Evolutionary conservation across 2,113 vertebrate genomes (phyloP).

Genomic region (Amphiprion ocellaris): DNA sequence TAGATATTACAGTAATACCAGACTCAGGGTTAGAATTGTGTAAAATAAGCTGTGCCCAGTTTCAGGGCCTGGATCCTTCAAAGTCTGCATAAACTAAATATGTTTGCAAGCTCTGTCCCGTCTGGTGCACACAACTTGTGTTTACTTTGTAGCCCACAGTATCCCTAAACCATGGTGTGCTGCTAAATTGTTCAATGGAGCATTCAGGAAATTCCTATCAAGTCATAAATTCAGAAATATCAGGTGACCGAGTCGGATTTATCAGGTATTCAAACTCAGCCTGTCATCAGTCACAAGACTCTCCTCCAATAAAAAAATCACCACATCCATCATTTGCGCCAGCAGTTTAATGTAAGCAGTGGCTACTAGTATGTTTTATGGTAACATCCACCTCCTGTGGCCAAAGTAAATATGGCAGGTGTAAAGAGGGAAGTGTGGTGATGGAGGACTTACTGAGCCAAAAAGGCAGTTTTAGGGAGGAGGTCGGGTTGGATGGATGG

Average conservation of each 20-base stretch:
- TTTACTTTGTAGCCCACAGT: background rate
- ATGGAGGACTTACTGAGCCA: no score
- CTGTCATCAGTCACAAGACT: background rate
- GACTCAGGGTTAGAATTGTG: background rate
- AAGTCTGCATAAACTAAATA: slow-evolving; percentile 34
- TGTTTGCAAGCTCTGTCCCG: background rate
- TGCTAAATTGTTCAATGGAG: background rate
- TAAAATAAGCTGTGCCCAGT: background rate
- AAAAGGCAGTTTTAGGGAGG: background rate
- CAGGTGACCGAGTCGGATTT: background rate
- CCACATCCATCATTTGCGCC: background rate
- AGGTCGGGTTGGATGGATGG: background rate
- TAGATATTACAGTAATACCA: background rate
- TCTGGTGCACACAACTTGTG: background rate
- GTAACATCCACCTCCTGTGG: background rate
- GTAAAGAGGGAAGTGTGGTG: background rate
- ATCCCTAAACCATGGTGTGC: background rate
- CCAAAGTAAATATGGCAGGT: background rate
- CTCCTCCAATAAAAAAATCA: background rate
- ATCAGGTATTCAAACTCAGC: background rate
- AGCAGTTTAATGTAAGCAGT: background rate
- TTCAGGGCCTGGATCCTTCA: background rate
- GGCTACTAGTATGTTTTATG: no score
- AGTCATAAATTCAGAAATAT: background rate
- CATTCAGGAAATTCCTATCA: background rate